Evolutionary conservation across 1,140 invertebrate species (phyloP), one percentile per base, ranked within the genome.

Genomic region (Drosophila ironensis): DNA sequence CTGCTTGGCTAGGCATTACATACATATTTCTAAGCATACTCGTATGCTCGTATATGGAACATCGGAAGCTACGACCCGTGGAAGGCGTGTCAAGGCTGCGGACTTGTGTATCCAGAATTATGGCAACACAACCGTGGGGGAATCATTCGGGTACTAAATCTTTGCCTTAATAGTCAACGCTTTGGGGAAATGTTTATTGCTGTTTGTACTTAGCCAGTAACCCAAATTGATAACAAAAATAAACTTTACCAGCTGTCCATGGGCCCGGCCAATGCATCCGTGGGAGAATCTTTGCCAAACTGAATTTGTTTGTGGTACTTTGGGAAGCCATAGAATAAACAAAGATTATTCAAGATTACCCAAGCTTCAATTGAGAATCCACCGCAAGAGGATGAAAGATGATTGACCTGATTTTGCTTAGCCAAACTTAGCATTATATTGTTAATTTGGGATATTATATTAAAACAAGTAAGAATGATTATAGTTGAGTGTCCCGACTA

Each of bases 151-250:
- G 33, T 63, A 41, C 68, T 74, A 66, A 78, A 73, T 73, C 64
- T 76, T 77, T 42, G 59, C 47, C 45, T 35, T 76, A 76, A 76
- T 76, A 77, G 59, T 51, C 71, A 60, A 44, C 54, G 54, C 54
- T 60, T 73, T 47, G 60, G 48, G 59, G 54, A 74, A 53, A 71
- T 71, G 67, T 52, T 40, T 70, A 70, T 70, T 69, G 66, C 45
- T 59, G 64, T 69, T 47, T 57, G 60, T 64, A 64, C 66, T 70
- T 70, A 70, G 66, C 52, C 64, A 47, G 44, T 59, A 70, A 57
- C 52, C 66, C 64, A 69, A 69, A 69, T 69, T 57, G 66, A 64
- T 64, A 63, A 64, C 60, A 48, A 63, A 48, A 63, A 47, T 63
- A 63, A 40, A 63, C 56, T 61, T 28, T 3, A 9, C 12, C 60